These are phyloP conservation scores for Bergia sp. DNA, from an alignment of 92 coral and sea anemone genomes.

Conservation along the genomic window DNA sequence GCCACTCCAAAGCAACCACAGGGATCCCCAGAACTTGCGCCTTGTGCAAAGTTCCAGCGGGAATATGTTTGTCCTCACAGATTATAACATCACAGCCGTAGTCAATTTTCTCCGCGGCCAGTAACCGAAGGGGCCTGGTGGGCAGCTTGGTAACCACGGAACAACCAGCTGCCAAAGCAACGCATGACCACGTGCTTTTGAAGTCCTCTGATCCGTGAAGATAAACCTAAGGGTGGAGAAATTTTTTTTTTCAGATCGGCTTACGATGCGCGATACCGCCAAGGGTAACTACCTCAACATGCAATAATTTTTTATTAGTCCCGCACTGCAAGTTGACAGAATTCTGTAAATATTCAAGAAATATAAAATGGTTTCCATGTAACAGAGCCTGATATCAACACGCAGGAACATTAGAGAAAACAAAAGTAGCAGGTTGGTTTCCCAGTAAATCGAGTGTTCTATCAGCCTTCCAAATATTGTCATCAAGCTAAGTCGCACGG, in stretches of 20 bases:
- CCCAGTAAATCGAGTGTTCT: too few relatives aligned
- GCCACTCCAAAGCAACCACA: conserved; percentile 90
- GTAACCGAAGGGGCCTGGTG: conserved; percentile 67
- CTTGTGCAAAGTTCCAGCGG: conserved; percentile 73
- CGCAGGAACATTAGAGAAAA: too few relatives aligned
- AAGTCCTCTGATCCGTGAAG: conserved; percentile 77
- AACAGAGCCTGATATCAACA: too few relatives aligned
- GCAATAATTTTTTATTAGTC: too few relatives aligned
- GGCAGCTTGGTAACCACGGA: conserved; percentile 84
- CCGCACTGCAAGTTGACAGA: not conserved
- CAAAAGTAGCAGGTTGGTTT: too few relatives aligned
- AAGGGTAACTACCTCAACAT: not conserved
- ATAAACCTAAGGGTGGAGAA: conserved; percentile 60
- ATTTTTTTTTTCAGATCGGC: not conserved
- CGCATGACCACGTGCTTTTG: conserved; percentile 83
- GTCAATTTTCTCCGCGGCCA: conserved; percentile 56
- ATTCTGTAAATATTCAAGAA: not conserved
- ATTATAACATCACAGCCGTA: conserved; percentile 81
- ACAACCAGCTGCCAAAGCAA: conserved; percentile 84
- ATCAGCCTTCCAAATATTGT: too few relatives aligned
- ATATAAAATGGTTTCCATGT: too few relatives aligned
- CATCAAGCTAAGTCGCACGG: too few relatives aligned
- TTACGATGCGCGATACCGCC: not conserved
- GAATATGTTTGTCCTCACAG: conserved; percentile 60
- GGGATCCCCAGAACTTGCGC: conserved; percentile 75